A percentile compares a stretch with the other conserved stretches of the same genome.
Conservation (phyloP, 2,113 vertebrate species). For the Heterotis niloticus region DNA sequence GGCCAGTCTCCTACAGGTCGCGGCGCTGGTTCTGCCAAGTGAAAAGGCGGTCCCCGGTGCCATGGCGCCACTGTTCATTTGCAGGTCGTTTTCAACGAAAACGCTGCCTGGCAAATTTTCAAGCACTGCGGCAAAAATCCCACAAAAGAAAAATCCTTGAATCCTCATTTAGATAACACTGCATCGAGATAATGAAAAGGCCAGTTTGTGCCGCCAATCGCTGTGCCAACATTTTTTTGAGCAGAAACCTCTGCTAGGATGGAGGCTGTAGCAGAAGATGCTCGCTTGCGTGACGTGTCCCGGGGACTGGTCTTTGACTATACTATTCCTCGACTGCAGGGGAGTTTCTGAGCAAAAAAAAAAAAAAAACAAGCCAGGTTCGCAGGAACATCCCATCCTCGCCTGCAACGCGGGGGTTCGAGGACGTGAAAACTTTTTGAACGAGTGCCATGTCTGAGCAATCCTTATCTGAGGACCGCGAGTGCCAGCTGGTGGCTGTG, state of each 20-base stretch:
- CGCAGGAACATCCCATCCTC: slow-evolving; percentile 76
- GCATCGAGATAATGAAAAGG: neutral
- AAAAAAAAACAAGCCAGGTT: slow-evolving; percentile 62
- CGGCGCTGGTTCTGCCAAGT: slow-evolving; percentile 19
- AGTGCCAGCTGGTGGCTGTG: slow-evolving; percentile 79
- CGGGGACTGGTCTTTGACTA: slow-evolving; percentile 62
- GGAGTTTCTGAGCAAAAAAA: slow-evolving; percentile 68
- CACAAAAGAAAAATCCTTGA: slow-evolving; percentile 20
- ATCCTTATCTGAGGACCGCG: slow-evolving; percentile 75
- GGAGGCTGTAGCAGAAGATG: slow-evolving; percentile 38
- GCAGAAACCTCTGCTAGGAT: slow-evolving; percentile 38
- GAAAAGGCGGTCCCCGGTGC: neutral
- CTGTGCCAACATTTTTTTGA: neutral
- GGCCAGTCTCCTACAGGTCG: slow-evolving; percentile 23
- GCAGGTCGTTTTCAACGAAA: slow-evolving; percentile 3
- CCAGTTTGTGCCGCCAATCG: neutral
- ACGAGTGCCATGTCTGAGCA: slow-evolving; percentile 73
- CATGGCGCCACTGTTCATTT: neutral
- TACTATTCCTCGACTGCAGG: slow-evolving; percentile 71
- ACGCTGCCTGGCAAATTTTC: slow-evolving; percentile 9
- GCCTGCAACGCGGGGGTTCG: slow-evolving; percentile 70
- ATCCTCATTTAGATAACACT: slow-evolving; percentile 3
- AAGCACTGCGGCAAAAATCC: neutral
- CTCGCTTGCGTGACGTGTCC: slow-evolving; percentile 49
- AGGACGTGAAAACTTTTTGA: slow-evolving; percentile 79